phyloP scores from a whole-genome alignment of 1,140 invertebrate genomes.

The Psix sp. region DNA sequence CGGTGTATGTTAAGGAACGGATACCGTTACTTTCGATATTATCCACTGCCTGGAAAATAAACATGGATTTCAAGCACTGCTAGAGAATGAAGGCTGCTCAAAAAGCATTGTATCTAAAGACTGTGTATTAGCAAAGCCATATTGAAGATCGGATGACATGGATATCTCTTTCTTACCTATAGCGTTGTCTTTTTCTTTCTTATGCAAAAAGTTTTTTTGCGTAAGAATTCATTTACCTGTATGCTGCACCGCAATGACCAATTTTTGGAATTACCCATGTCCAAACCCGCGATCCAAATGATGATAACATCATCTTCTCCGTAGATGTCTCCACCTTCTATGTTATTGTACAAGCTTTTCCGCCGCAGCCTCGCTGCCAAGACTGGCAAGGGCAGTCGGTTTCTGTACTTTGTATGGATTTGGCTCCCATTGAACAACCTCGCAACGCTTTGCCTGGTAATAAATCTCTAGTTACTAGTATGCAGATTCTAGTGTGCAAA shows the following conservation, averaged over 20 bases:
- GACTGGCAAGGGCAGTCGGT: constrained; percentile 69
- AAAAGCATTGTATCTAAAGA: too few relatives aligned
- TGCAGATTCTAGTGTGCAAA: background rate
- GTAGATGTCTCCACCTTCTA: constrained; percentile 37
- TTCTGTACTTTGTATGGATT: constrained; percentile 70
- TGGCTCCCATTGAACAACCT: constrained; percentile 70
- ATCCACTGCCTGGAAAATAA: constrained; percentile 68
- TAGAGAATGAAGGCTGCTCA: too few relatives aligned
- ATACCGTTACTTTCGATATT: constrained; percentile 64
- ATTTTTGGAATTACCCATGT: constrained; percentile 60
- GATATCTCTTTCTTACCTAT: too few relatives aligned
- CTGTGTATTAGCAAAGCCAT: too few relatives aligned
- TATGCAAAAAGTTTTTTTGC: too few relatives aligned
- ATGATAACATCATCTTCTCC: constrained; percentile 66
- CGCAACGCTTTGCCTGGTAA: constrained; percentile 64
- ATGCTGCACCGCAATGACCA: constrained; percentile 68
- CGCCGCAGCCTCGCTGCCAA: constrained; percentile 66
- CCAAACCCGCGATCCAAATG: constrained; percentile 71
- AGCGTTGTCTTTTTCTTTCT: too few relatives aligned
- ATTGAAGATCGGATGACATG: too few relatives aligned
- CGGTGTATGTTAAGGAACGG: constrained; percentile 71
- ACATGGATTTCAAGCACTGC: too few relatives aligned
- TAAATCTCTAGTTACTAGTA: too few relatives aligned
- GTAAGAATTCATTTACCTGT: constrained; percentile 62
- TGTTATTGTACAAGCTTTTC: constrained; percentile 49